Evolutionary conservation across 53 echinoderm and acorn worm species (phyloP), one percentile per base, ranked within the genome.

Genomic region (Arbacia lixula): DNA sequence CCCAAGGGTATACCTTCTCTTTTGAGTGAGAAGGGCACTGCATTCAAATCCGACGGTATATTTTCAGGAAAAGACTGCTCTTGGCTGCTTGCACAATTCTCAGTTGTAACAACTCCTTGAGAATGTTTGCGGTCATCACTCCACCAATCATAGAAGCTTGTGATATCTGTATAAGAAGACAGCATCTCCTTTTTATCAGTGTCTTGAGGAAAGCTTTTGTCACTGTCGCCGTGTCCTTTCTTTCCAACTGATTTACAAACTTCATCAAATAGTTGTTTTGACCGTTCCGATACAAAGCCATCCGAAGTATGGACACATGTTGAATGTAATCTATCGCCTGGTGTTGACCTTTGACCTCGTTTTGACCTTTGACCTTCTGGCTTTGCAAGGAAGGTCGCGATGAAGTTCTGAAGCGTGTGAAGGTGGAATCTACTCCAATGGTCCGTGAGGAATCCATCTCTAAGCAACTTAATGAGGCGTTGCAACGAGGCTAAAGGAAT

Each of bases 371-470:
- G 46, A 57, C 32, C 42, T 1, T 42, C 8, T 26, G 10, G 2
- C 5, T 41, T 10, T 4, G 81, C 46, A 6, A 81, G 43, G 49
- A 17, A 51, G 17, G 81, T 81, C 16, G 63, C 81, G n/a, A 81
- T 63, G 63, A 62, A 46, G 24, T 81, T 81, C 30, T 81, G 81
- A 6, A 81, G 63, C 21, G 12, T 37, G 42, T 81, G 81, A 2
- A 81, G 28, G 61, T 81, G 63, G 49, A 62, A 63, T 0, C 42
- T 31, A 16, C n/a, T 27, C 81, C 81, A 81, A 33, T 81, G 81
- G 33, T 81, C 81, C 2, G 16, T 81, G 62, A 49, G 81, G 5
- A 19, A 2, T 28, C n/a, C 62, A 63, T 81, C 81, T 33, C 46
- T 62, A 1, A 81, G 37, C 62, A 42, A 39, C 12, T 49, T 16